Evolutionary conservation across 2,113 vertebrate species (phyloP).

Genomic region (Ia io): DNA sequence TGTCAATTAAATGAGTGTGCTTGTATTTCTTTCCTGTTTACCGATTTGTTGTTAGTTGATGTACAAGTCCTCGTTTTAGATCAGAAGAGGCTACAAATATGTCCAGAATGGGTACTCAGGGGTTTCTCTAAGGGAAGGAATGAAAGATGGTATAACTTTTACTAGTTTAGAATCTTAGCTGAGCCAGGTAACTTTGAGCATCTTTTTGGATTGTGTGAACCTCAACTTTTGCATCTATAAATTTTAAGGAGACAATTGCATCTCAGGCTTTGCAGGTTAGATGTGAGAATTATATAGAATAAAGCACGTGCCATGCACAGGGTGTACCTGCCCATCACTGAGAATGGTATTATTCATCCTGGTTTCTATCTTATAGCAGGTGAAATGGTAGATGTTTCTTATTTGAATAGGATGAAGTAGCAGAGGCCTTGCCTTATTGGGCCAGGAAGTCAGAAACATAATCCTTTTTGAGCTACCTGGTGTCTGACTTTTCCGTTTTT

Average conservation of each 20-base stretch:
- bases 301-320: no score
- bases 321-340: not conserved
- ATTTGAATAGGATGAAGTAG: not conserved
- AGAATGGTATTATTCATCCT: not conserved
- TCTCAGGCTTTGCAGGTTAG: not conserved
- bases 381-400: not conserved
- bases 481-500: not conserved
- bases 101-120: not conserved
- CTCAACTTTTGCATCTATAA: not conserved
- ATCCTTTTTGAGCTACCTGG: not conserved
- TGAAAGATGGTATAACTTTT: not conserved
- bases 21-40: conserved; percentile 62
- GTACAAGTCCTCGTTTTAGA: not conserved
- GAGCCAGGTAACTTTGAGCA: not conserved
- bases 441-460: not conserved
- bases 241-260: not conserved
- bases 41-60: conserved; percentile 40
- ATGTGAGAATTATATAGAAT: not conserved
- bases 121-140: not conserved
- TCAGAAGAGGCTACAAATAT: not conserved
- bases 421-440: not conserved
- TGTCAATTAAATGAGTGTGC: conserved; percentile 61
- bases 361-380: not conserved
- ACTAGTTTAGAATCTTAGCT: not conserved
- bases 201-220: not conserved